Conservation (phyloP, 2,888 invertebrate species). For the Heliconius ethilla region DNA sequence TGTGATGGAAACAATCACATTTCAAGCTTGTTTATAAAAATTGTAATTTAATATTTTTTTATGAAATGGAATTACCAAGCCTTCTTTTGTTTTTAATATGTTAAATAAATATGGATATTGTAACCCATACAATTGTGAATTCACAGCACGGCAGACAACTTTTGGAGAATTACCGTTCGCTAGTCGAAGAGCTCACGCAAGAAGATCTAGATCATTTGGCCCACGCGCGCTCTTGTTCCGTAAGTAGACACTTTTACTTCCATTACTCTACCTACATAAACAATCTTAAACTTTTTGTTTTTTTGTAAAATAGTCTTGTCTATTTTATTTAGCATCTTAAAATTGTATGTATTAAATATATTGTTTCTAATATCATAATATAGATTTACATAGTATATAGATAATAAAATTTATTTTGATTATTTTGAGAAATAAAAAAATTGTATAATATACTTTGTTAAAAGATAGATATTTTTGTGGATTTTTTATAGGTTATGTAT, state of each 20-base stretch:
- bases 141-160: conserved; percentile 88
- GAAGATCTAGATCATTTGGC: conserved; percentile 91
- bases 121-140: background rate
- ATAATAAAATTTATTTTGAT: background rate
- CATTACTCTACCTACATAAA: background rate
- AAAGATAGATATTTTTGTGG: background rate
- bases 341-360: background rate
- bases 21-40: background rate
- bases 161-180: conserved; percentile 92
- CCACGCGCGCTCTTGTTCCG: conserved; percentile 91
- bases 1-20: no score
- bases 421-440: no score
- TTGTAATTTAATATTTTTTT: background rate
- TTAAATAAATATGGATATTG: background rate
- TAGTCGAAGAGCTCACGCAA: conserved; percentile 92
- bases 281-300: background rate
- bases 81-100: background rate
- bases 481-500: background rate
- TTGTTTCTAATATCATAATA: background rate
- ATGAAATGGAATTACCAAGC: background rate
- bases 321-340: background rate
- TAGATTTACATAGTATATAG: background rate
- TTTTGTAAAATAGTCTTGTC: background rate
- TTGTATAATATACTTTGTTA: background rate
- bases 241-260: conserved; percentile 72